A percentile compares a stretch with the other conserved stretches of the same genome.
Evolutionary conservation across 2,888 invertebrate species (phyloP).

Genomic region (Polydrusus tereticollis): DNA sequence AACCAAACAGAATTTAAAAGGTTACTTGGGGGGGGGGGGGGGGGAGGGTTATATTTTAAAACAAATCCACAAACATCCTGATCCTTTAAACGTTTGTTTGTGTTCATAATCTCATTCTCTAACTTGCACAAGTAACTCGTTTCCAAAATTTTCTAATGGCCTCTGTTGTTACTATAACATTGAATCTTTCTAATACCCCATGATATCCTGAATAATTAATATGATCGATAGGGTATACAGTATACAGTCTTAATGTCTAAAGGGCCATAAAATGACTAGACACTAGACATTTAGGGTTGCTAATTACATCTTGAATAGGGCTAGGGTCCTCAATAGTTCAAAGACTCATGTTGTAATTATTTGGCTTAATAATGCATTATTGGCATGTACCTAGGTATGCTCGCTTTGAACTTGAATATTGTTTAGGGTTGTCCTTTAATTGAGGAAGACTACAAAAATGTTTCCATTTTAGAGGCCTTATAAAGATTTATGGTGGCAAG

Average conservation of each 20-base stretch:
- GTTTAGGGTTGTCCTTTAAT: too few relatives aligned
- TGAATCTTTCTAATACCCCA: not conserved
- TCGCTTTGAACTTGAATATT: not conserved
- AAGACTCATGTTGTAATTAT: not conserved
- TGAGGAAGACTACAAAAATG: too few relatives aligned
- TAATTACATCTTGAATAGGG: slow-evolving; percentile 4
- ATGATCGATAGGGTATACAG: not conserved
- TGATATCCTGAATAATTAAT: not conserved
- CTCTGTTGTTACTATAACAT: not conserved
- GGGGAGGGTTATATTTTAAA: too few relatives aligned
- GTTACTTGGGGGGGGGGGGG: too few relatives aligned
- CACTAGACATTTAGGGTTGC: slow-evolving; percentile 20
- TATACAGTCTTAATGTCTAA: not conserved
- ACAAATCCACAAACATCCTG: too few relatives aligned
- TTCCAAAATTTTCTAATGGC: too few relatives aligned
- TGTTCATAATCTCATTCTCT: too few relatives aligned
- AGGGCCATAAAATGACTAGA: slow-evolving; percentile 26
- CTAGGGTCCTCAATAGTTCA: not conserved
- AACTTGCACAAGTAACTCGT: too few relatives aligned
- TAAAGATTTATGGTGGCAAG: too few relatives aligned
- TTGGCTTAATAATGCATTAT: not conserved
- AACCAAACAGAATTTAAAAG: too few relatives aligned
- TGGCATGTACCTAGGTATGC: not conserved
- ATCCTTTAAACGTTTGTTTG: too few relatives aligned
- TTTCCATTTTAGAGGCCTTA: too few relatives aligned